A percentile compares a stretch with the other conserved stretches of the same genome.
phyloP scores from a whole-genome alignment of 2,888 invertebrate species.

The Euphydryas editha region DNA sequence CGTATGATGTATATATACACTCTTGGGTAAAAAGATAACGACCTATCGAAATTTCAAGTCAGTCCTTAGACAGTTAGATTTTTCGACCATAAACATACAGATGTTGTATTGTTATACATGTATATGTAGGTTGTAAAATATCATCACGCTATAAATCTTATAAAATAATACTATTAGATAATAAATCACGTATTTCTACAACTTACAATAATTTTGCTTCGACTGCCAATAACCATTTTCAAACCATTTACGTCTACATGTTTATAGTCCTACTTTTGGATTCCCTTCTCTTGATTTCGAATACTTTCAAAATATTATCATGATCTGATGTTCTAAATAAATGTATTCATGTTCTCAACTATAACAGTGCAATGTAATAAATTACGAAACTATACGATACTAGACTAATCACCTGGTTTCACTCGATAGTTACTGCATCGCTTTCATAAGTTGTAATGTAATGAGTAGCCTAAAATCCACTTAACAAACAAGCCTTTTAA shows the following conservation, averaged over 20 bases:
- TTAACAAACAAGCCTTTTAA: too few species aligned
- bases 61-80: too few species aligned
- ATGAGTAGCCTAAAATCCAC: too few species aligned
- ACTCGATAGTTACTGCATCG: too few species aligned
- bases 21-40: too few species aligned
- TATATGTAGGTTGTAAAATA: too few species aligned
- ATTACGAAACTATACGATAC: neutral
- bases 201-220: conserved; percentile 13
- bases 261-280: conserved; percentile 14
- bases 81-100: neutral
- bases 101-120: neutral
- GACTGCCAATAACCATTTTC: conserved; percentile 33
- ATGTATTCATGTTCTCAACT: neutral
- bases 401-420: too few species aligned
- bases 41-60: too few species aligned
- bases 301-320: conserved; percentile 16
- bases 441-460: too few species aligned
- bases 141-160: neutral
- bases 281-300: conserved; percentile 33
- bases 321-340: neutral
- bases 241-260: conserved; percentile 13
- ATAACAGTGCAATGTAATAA: neutral
- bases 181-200: neutral
- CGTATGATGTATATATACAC: too few species aligned
- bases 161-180: neutral